phyloP scores from a whole-genome alignment of 37 sponge, comb jelly and placozoan species.

The Chondrilla cf. caribensis region DNA sequence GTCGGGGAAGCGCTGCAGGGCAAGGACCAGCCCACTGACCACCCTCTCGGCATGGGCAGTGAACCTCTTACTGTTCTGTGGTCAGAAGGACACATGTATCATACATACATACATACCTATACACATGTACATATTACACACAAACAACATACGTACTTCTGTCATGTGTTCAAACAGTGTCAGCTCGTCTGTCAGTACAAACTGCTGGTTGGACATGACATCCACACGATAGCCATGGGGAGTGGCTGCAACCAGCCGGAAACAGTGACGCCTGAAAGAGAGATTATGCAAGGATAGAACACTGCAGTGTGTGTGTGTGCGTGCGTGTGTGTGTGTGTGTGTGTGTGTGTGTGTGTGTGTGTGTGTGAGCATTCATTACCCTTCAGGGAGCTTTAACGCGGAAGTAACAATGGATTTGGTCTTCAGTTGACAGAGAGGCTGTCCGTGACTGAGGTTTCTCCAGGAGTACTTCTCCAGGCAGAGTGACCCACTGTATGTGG shows the following conservation, averaged over 20 bases:
- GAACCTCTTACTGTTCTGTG: constrained; percentile 13
- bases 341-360: background rate
- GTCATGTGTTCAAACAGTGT: background rate
- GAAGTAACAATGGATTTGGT: constrained; percentile 52
- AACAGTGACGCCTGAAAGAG: constrained; percentile 1
- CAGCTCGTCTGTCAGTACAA: constrained; percentile 45
- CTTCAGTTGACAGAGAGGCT: constrained; percentile 28
- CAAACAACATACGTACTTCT: background rate
- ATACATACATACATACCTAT: no score
- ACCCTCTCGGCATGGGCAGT: background rate
- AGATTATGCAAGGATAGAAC: no score
- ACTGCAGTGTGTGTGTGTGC: background rate
- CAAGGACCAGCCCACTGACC: background rate
- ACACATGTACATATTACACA: no score
- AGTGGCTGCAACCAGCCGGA: background rate
- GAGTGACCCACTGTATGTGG: background rate
- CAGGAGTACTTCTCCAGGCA: constrained; percentile 56
- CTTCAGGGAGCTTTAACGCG: constrained; percentile 41
- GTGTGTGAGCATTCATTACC: constrained; percentile 11
- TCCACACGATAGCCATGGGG: constrained; percentile 65
- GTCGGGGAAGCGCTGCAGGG: background rate
- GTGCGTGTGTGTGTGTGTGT: background rate
- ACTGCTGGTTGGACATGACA: constrained; percentile 43
- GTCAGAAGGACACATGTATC: background rate
- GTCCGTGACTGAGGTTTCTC: constrained; percentile 26